Evolutionary conservation across 2,797 vertebrate genomes (phyloP), one percentile per base, ranked within the genome.

Genomic region (Microchirus variegatus): DNA sequence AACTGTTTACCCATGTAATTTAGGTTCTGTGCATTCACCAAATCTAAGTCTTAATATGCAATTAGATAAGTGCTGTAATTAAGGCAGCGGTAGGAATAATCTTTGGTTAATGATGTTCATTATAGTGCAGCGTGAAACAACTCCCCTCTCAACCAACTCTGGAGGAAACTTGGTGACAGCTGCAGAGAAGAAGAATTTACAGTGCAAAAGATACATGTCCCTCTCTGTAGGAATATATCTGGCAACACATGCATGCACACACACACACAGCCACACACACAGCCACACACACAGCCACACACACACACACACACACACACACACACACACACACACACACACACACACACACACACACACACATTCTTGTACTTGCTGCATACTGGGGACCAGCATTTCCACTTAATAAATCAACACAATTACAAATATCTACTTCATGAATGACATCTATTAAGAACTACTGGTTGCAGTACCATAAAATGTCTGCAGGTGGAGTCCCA

Each of bases 31-130:
- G 80, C 80, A 75, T 86, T 81, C 71, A 63, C 76, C 78, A 83
- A 80, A 85, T 85, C 79, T 75, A 63, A 70, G 59, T 84, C 81
- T 73, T 85, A 89, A 85, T 89, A 86, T 79, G 83, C 81, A 87
- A 86, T 89, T 86, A 84, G 80, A 85, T 85, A 84, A 87, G 79
- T 78, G 36, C 59, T 75, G 85, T 84, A 90, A 90, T 90, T 87
- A 90, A 87, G 67, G 82, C 78, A 73, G 81, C 54, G 35, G 76
- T 63, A 83, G 75, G 63, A 84, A 89, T 85, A 85, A 83, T 90
- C 77, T 89, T 82, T 70, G 67, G 64, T 71, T 90, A 89, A 89
- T 86, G 85, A 87, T 84, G 82, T 87, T 86, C 77, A 85, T 89
- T 87, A 87, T 80, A 63, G 43, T 81, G 77, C 73, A 83, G 73